Evolutionary conservation across 2,888 invertebrate species (phyloP).

Genomic region (Sympetrum striolatum): DNA sequence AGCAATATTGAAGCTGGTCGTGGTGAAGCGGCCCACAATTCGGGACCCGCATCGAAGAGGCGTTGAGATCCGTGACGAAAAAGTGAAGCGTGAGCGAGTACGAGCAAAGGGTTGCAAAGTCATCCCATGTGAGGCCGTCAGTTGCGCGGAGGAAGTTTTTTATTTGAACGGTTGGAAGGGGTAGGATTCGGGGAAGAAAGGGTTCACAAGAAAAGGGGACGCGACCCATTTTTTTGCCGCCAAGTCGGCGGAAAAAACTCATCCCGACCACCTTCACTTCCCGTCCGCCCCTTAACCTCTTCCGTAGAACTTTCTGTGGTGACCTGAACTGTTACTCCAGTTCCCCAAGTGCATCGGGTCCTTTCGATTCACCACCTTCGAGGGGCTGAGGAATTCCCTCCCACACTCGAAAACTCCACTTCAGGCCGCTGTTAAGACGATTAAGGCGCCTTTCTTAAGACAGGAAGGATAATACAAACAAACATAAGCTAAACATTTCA

Average conservation of each 20-base stretch:
- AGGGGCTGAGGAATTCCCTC: not conserved
- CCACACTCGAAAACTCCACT: not conserved
- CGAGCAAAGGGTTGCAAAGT: constrained; percentile 6
- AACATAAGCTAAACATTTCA: too few species aligned
- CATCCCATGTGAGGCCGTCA: constrained; percentile 20
- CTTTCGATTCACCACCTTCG: not conserved
- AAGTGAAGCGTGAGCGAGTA: not conserved
- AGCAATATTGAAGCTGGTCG: too few species aligned
- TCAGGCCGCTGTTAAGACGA: too few species aligned
- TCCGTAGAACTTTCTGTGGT: not conserved
- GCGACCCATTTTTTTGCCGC: constrained; percentile 24
- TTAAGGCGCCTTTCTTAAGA: too few species aligned
- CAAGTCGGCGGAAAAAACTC: not conserved
- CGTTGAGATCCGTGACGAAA: not conserved
- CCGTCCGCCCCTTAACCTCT: not conserved
- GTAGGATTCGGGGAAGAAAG: not conserved
- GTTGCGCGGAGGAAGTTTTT: not conserved
- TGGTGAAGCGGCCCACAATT: too few species aligned
- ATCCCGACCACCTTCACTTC: not conserved
- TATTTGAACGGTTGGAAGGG: not conserved
- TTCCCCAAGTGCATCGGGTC: not conserved
- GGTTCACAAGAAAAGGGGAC: not conserved
- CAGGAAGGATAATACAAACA: too few species aligned
- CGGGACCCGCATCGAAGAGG: too few species aligned
- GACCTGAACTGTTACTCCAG: not conserved